phyloP scores from a whole-genome alignment of 35 echinoderm and acorn worm genomes.

The Lytechinus variegatus region DNA sequence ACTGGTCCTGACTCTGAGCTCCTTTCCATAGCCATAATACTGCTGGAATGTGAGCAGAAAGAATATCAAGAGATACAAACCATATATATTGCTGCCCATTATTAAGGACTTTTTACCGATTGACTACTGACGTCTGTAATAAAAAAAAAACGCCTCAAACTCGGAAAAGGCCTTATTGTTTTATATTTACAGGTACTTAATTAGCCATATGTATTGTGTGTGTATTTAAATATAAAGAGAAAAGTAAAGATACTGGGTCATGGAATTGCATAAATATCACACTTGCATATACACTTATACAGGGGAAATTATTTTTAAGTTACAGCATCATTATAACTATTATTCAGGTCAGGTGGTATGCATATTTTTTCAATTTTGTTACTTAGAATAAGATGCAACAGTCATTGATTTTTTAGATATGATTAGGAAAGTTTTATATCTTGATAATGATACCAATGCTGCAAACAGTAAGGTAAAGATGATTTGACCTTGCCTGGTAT shows the following conservation, averaged over 20 bases:
- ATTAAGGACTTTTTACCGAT: not conserved
- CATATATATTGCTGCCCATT: not conserved
- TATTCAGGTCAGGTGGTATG: not conserved
- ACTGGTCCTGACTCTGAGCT: too few species aligned
- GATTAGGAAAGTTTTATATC: not conserved
- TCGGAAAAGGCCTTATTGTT: not conserved
- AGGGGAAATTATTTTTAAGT: not conserved
- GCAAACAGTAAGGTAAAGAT: not conserved
- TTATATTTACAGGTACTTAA: not conserved
- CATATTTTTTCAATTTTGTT: not conserved
- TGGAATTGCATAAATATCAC: not conserved
- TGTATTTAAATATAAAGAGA: not conserved
- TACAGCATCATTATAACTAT: not conserved
- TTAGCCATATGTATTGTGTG: not conserved
- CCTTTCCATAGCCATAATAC: not conserved
- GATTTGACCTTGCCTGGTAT: too few species aligned
- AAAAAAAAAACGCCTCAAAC: not conserved
- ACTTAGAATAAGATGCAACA: not conserved
- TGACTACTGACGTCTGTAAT: not conserved
- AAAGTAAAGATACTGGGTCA: not conserved
- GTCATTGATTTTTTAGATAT: not conserved
- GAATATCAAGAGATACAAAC: not conserved
- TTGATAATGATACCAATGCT: not conserved
- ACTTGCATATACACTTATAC: not conserved
- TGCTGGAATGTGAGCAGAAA: not conserved